phyloP scores from a whole-genome alignment of 1,140 invertebrate species.

The Protaetia brevitarsis region DNA sequence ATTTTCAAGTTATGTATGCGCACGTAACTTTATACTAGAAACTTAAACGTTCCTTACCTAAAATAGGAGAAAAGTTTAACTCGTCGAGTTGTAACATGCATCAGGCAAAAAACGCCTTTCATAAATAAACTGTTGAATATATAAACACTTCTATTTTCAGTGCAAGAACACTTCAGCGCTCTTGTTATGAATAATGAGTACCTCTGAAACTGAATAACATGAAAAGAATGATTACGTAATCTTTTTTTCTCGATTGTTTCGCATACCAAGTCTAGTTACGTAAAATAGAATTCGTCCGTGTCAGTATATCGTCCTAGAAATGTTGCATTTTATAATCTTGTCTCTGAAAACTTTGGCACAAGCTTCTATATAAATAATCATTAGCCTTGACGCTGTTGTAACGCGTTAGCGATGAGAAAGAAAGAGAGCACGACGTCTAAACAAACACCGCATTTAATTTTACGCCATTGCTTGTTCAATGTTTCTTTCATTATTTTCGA shows the following conservation, averaged over 20 bases:
- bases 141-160: background rate
- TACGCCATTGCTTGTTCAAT: background rate
- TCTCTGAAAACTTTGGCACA: conserved; percentile 1
- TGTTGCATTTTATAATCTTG: background rate
- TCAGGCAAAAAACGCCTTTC: background rate
- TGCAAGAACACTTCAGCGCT: background rate
- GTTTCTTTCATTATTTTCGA: background rate
- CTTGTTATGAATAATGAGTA: no score
- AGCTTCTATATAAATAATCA: background rate
- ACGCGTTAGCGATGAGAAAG: background rate
- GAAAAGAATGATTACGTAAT: background rate
- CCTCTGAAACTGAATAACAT: background rate
- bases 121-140: background rate
- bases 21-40: background rate
- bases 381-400: conserved; percentile 10
- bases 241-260: background rate
- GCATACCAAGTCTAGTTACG: background rate
- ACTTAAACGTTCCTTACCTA: background rate
- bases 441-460: background rate
- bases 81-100: background rate
- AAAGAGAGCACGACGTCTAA: background rate
- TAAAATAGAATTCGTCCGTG: no score
- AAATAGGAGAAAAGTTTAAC: background rate
- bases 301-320: background rate
- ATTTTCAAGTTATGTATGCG: no score